Conservation (phyloP, 2,113 vertebrate species). For the Prunella fulvescens region DNA sequence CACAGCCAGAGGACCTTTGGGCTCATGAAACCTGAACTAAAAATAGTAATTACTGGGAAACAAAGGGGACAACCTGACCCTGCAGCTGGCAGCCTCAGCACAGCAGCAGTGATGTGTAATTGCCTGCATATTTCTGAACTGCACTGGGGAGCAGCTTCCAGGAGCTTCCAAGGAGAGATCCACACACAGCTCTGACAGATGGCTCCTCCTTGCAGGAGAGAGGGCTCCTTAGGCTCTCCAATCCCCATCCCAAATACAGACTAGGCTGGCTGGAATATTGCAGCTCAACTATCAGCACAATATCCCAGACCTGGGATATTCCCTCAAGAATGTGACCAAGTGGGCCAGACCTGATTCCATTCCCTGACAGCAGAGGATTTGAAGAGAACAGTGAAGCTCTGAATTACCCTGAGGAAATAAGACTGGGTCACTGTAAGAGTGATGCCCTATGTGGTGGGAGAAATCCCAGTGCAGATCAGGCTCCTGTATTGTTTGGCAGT, state of each 20-base stretch:
- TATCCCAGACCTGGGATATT: not conserved
- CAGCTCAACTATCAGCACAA: not conserved
- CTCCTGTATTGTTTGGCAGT: not conserved
- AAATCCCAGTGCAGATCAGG: not conserved
- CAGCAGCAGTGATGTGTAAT: not conserved
- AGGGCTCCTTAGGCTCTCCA: not conserved
- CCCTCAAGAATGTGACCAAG: too few relatives aligned
- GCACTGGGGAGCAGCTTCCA: not conserved
- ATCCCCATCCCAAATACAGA: not conserved
- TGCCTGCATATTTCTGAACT: conserved; percentile 1
- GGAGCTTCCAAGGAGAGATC: not conserved
- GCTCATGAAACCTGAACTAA: conserved; percentile 35
- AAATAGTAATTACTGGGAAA: conserved; percentile 47
- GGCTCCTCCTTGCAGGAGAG: not conserved
- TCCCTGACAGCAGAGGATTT: not conserved
- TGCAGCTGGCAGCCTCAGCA: not conserved
- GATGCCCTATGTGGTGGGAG: not conserved
- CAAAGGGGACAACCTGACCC: conserved; percentile 45
- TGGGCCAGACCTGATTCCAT: not conserved
- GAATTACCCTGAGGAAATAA: not conserved
- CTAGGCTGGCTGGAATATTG: not conserved
- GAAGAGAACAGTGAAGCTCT: not conserved
- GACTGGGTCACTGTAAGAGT: not conserved
- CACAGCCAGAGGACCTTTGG: conserved; percentile 15
- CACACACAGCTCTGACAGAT: not conserved